Evolutionary conservation across 1,140 invertebrate genomes (phyloP).

Genomic region (Atta colombica): DNA sequence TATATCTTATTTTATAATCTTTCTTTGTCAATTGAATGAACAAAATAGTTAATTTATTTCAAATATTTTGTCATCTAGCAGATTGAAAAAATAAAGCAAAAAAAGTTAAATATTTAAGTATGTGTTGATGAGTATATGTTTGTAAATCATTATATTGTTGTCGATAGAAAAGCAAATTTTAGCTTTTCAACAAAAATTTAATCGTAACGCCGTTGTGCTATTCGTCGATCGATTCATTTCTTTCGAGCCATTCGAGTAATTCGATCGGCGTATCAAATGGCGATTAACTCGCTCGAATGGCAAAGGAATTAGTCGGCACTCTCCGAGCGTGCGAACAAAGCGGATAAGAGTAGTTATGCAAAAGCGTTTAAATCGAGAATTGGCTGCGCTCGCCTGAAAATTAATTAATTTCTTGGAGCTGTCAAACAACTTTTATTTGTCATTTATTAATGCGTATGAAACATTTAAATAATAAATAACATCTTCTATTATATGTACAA

Average conservation of each 20-base stretch:
- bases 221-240: constrained; percentile 12
- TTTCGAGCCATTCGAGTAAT: constrained; percentile 12
- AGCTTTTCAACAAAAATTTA: background rate
- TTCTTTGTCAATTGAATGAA: background rate
- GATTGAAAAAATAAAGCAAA: background rate
- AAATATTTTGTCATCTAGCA: background rate
- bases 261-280: constrained; percentile 30
- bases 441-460: background rate
- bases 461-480: background rate
- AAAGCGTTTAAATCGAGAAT: constrained; percentile 17
- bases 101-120: background rate
- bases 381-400: background rate
- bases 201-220: background rate
- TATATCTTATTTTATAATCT: background rate
- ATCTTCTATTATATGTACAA: background rate
- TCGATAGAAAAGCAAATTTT: background rate
- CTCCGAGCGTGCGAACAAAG: constrained; percentile 17
- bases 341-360: background rate
- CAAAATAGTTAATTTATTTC: too few species aligned
- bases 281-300: constrained; percentile 35
- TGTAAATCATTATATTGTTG: background rate
- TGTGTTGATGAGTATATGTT: too few species aligned
- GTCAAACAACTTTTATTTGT: background rate
- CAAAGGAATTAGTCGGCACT: constrained; percentile 29
- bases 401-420: background rate